phyloP scores from a whole-genome alignment of 2,888 invertebrate genomes.

The Cephus spinipes region DNA sequence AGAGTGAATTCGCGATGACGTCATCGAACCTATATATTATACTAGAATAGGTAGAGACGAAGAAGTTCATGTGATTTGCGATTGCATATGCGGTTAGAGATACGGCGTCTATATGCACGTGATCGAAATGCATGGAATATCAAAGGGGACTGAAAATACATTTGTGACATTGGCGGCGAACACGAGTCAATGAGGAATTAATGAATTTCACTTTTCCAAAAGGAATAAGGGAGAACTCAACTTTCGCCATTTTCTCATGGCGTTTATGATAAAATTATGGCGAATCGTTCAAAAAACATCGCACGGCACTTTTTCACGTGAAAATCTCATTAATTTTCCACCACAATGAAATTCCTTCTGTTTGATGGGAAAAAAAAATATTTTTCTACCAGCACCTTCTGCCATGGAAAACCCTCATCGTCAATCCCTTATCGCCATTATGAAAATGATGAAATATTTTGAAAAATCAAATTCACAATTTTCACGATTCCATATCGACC shows the following conservation, averaged over 20 bases:
- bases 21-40: not conserved
- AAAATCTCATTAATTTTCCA: not conserved
- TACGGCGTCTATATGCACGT: not conserved
- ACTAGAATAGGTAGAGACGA: not conserved
- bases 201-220: not conserved
- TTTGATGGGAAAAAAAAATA: not conserved
- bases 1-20: not conserved
- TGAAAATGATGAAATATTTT: not conserved
- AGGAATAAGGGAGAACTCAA: not conserved
- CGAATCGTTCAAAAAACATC: not conserved
- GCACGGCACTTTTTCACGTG: not conserved
- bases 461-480: not conserved
- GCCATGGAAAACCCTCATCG: not conserved
- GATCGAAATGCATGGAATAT: not conserved
- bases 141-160: not conserved
- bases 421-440: not conserved
- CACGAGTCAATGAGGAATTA: not conserved
- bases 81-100: not conserved
- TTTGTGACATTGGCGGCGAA: not conserved
- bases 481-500: not conserved
- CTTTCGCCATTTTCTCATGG: not conserved
- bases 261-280: not conserved
- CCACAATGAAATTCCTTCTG: not conserved
- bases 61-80: not conserved
- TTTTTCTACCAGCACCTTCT: not conserved